These are phyloP conservation scores for Watsonalla cultraria DNA, from an alignment of 2,888 invertebrate species.

Conservation along the genomic window DNA sequence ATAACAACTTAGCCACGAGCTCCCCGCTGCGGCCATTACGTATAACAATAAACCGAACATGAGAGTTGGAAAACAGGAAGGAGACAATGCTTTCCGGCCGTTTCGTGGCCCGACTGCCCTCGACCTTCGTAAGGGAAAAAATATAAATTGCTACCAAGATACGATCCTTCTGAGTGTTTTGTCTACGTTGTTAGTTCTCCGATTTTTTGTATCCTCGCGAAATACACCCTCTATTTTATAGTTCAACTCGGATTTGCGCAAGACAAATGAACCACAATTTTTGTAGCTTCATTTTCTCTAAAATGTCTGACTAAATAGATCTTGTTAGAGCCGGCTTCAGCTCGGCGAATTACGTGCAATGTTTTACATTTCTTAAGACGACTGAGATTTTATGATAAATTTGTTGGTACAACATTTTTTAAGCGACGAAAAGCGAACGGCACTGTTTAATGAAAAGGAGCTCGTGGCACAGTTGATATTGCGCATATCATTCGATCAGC, in stretches of 20 bases:
- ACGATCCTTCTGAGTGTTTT: not conserved
- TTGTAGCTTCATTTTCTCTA: not conserved
- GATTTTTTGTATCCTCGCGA: not conserved
- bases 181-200: not conserved
- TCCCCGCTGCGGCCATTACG: not conserved
- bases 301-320: not conserved
- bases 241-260: not conserved
- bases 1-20: no score
- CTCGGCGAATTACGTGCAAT: no score
- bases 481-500: no score
- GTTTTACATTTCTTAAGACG: no score
- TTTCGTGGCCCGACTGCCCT: not conserved
- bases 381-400: no score
- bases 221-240: not conserved
- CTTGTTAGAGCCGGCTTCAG: not conserved
- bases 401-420: no score
- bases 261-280: not conserved
- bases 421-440: no score
- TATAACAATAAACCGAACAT: not conserved
- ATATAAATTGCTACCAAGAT: not conserved
- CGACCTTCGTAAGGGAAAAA: not conserved
- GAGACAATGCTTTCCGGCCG: slow-evolving; percentile 1
- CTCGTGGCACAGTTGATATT: no score
- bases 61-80: not conserved
- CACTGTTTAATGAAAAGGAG: no score